Evolutionary conservation across 2,113 vertebrate genomes (phyloP).

Genomic region (Amphilophus citrinellus): DNA sequence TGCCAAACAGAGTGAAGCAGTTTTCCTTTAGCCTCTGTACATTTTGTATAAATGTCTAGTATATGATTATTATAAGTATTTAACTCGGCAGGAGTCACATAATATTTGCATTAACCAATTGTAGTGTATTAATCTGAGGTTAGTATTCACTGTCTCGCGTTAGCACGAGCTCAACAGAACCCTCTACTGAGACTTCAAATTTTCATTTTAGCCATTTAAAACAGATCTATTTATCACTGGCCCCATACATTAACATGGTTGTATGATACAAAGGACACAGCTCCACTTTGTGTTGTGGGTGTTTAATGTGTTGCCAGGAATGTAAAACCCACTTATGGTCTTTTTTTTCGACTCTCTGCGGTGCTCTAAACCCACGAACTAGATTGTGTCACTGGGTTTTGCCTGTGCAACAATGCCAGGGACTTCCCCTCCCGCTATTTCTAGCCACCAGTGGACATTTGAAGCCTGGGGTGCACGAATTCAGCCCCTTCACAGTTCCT

Average conservation of each 20-base stretch:
- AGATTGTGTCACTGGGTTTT: constrained; percentile 34
- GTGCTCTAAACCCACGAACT: constrained; percentile 25
- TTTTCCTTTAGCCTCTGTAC: not conserved
- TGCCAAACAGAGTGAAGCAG: not conserved
- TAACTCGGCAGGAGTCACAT: not conserved
- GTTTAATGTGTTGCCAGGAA: constrained; percentile 8
- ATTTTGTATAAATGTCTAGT: not conserved
- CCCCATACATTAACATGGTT: not conserved
- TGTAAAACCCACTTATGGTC: not conserved
- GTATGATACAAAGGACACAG: not conserved
- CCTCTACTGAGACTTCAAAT: not conserved
- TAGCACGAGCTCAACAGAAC: not conserved
- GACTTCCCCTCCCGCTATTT: constrained; percentile 81
- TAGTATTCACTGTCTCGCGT: not conserved
- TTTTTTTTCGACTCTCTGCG: not conserved
- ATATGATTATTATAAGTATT: not conserved
- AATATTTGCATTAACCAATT: not conserved
- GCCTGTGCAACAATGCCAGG: constrained; percentile 65
- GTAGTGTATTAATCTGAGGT: not conserved
- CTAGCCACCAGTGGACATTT: constrained; percentile 56
- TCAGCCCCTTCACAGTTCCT: constrained; percentile 49
- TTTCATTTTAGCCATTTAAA: not conserved
- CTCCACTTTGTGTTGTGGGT: not conserved
- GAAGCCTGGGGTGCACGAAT: constrained; percentile 46
- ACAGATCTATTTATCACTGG: not conserved